A percentile compares a stretch with the other conserved stretches of the same genome.
phyloP scores from a whole-genome alignment of 2,113 vertebrate genomes.

The Neolamprologus caudopunctatus region DNA sequence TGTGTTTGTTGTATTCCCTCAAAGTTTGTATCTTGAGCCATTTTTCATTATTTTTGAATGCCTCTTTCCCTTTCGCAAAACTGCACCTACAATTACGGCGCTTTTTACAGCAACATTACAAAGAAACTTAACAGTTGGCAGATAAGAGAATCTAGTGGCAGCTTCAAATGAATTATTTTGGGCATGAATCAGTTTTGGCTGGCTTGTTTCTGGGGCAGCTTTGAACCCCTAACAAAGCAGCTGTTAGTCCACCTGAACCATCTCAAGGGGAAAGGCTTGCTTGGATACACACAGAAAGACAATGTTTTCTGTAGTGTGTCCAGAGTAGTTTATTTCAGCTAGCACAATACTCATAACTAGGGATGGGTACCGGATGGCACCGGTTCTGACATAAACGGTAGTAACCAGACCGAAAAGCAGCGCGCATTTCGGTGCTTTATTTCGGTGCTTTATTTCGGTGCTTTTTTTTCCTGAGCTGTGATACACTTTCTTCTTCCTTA shows the following conservation, averaged over 20 bases:
- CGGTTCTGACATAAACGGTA: no score
- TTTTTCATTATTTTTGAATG: background rate
- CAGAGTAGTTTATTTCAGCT: background rate
- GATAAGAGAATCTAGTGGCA: background rate
- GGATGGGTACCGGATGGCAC: no score
- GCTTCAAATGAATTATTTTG: background rate
- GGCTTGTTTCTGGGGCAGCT: constrained; percentile 3
- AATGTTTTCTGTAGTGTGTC: background rate
- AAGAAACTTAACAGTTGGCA: background rate
- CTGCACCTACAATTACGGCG: background rate
- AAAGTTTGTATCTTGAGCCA: background rate
- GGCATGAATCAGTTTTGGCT: background rate
- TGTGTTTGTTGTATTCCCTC: background rate
- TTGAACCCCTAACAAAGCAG: constrained; percentile 10
- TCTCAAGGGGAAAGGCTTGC: background rate
- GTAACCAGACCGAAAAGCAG: no score
- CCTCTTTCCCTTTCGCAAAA: background rate
- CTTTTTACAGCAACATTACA: background rate
- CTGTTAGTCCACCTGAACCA: background rate
- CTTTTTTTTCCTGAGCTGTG: no score
- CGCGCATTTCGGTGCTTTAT: no score
- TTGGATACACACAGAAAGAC: background rate
- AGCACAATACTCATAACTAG: background rate
- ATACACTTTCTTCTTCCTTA: no score
- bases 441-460: no score